Percentiles rank a stretch among this genome's conserved stretches.
phyloP scores from a whole-genome alignment of 2,888 invertebrate genomes.

The Cantharis lateralis region DNA sequence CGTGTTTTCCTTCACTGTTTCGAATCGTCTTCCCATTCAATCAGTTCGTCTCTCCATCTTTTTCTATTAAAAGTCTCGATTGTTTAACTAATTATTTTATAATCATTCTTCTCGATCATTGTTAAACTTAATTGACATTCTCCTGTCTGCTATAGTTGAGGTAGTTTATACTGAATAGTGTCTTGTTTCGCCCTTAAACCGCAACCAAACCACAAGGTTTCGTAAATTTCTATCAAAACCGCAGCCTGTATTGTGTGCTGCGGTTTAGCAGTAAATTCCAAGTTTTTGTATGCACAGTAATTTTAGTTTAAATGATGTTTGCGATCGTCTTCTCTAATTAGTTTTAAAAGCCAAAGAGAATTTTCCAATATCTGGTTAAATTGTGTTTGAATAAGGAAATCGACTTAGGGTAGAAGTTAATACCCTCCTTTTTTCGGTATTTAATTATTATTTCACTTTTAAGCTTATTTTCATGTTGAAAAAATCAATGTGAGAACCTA shows the following conservation, averaged over 20 bases:
- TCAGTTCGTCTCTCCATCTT: not conserved
- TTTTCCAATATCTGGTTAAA: conserved; percentile 4
- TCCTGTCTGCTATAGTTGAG: conserved; percentile 1
- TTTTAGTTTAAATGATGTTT: conserved; percentile 17
- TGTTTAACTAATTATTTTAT: not conserved
- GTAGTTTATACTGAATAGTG: conserved; percentile 25
- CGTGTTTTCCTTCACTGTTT: conserved; percentile 11
- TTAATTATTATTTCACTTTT: not conserved
- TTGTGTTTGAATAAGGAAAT: not conserved
- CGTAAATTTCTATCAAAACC: conserved; percentile 54
- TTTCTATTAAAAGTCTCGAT: not conserved
- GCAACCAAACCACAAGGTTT: conserved; percentile 51
- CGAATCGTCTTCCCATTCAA: not conserved
- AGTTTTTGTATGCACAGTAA: conserved; percentile 32
- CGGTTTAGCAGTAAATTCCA: conserved; percentile 42
- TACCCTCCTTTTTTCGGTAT: not conserved
- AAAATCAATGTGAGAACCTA: not conserved
- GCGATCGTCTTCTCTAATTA: conserved; percentile 21
- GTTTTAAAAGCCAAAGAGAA: conserved; percentile 15
- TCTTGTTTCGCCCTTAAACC: conserved; percentile 43
- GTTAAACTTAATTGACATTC: conserved; percentile 24
- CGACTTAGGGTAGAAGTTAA: not conserved
- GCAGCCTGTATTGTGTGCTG: conserved; percentile 48
- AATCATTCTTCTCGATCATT: not conserved
- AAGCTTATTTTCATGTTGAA: not conserved